Base-by-base conservation (phyloP, 2,113 vertebrate species). In the Halichoeres trimaculatus region DNA sequence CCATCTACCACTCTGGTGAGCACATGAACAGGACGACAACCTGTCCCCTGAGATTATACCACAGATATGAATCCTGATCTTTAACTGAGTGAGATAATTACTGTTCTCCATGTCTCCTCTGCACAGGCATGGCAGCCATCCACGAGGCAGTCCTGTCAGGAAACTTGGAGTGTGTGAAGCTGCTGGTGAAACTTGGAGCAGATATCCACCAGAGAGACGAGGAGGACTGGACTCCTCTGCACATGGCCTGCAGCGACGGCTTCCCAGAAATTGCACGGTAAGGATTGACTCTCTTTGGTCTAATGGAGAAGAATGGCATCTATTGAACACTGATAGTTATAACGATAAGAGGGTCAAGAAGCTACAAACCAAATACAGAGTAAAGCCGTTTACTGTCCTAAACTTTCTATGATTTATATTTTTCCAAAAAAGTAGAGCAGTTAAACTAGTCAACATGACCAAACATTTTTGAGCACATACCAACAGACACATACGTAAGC, bases 161-260 rank as follows among this genome's bases (percentile, higher is more conserved):
- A 16, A 98, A 96, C 85, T 92, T 99, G 75, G 96, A 96, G 19
- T 98, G 97, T 0, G 98, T 99, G 59, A 95, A 96, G 88, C 90
- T 99, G n/a, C 93, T 99, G 80, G 91, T 99, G 4, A 92, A 93
- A 6, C 80, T 94, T 0, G 97, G 96, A 0, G 98, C 98, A 0
- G 93, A 99, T 77, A 94, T 99, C 70, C 95, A 96, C 84, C 97
- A 98, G 91, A 90, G 86, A 1, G 97, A 98, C 0, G 96, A 98
- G 85, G 92, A 96, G 0, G 96, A 96, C 2, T 98, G 97, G 97
- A 99, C 97, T 0, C 93, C 98, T 0, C 93, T 99, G 80, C 98
- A 99, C 90, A 97, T 99, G 70, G 96, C 97, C 77, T 99, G 97
- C 93, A 98, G 97, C 0, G 96, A 98, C 0, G 92, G 96, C 26